Percentiles rank a stretch among this genome's conserved stretches.
Conservation (phyloP, 2,113 vertebrate species). For the Corythaixoides concolor region DNA sequence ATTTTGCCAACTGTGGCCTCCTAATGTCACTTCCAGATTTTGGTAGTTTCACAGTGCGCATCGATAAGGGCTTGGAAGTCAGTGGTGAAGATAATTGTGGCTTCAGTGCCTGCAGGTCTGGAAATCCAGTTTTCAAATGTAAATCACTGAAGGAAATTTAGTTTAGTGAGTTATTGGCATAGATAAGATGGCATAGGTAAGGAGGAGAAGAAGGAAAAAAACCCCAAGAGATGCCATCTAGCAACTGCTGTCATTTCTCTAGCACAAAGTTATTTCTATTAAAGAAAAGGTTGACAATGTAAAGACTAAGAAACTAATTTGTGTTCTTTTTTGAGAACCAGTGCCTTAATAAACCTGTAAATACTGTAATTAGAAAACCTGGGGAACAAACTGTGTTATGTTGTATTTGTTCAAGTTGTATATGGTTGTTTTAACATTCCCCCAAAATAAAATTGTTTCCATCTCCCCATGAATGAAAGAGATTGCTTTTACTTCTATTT, state of each 20-base stretch:
- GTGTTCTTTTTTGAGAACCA: constrained; percentile 78
- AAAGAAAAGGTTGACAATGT: constrained; percentile 57
- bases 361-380: constrained; percentile 79
- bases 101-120: background rate
- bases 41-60: background rate
- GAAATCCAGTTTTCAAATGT: background rate
- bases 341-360: constrained; percentile 86
- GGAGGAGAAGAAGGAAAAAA: background rate
- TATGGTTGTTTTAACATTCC: constrained; percentile 80
- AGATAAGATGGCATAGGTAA: background rate
- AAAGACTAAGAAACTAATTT: constrained; percentile 56
- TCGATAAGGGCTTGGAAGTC: background rate
- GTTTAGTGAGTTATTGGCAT: background rate
- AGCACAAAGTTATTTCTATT: constrained; percentile 61
- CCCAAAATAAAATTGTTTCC: constrained; percentile 80
- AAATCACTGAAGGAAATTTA: background rate
- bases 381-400: constrained; percentile 65
- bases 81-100: background rate
- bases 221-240: background rate
- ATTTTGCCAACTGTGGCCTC: background rate
- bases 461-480: constrained; percentile 21
- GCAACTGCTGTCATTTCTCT: constrained; percentile 28
- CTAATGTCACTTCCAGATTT: background rate
- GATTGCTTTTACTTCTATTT: background rate
- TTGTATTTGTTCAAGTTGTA: constrained; percentile 78